A percentile compares a stretch with the other conserved stretches of the same genome.
phyloP scores from a whole-genome alignment of 2,797 vertebrate genomes.

The Hephaestus fuliginosus region DNA sequence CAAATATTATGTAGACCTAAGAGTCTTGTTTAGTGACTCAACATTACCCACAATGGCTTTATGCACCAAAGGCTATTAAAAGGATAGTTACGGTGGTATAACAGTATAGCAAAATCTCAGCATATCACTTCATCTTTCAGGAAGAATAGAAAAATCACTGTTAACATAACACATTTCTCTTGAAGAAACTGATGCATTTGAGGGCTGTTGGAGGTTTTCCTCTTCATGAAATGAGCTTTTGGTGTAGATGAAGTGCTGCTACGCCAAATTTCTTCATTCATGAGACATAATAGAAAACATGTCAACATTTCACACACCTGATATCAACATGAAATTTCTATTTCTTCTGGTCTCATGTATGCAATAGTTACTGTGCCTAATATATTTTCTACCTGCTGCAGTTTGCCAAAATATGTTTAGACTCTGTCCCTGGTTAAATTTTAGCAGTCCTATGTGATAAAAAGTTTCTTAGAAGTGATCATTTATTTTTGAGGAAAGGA shows the following conservation, averaged over 20 bases:
- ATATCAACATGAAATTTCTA: constrained; percentile 1
- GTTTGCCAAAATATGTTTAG: constrained; percentile 37
- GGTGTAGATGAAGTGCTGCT: background rate
- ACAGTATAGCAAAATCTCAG: background rate
- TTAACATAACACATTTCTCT: background rate
- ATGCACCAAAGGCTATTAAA: background rate
- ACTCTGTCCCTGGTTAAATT: constrained; percentile 5
- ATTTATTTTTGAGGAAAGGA: background rate
- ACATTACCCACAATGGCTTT: background rate
- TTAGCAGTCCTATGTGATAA: constrained; percentile 17
- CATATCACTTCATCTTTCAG: background rate
- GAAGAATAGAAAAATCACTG: background rate
- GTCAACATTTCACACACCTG: background rate
- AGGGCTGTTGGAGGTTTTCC: background rate
- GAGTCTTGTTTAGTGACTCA: background rate
- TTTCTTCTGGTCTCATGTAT: constrained; percentile 1
- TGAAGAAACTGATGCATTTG: background rate
- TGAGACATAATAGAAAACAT: background rate
- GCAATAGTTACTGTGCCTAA: background rate
- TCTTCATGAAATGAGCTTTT: background rate
- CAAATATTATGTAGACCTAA: background rate
- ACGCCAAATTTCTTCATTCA: background rate
- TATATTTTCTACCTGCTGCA: constrained; percentile 8
- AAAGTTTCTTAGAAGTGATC: constrained; percentile 7
- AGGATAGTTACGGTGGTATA: background rate